Percentiles rank a stretch among this genome's conserved stretches.
Evolutionary conservation across 2,888 invertebrate genomes (phyloP).

Genomic region (Mesorhabditis spiculigera): DNA sequence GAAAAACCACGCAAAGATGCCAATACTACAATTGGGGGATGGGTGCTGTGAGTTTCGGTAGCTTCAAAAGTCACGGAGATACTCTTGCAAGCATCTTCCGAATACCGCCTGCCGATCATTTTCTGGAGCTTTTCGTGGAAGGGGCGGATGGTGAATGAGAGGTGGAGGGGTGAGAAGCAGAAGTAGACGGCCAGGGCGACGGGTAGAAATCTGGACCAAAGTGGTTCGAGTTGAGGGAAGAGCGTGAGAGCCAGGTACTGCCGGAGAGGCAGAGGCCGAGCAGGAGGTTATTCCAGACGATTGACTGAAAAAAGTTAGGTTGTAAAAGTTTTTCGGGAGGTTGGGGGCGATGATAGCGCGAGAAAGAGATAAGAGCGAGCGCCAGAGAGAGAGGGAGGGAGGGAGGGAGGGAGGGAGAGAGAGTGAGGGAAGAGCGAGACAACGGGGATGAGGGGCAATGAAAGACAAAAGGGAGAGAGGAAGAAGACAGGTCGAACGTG

Average conservation of each 20-base stretch:
- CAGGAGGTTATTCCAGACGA: background rate
- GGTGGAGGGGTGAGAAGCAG: background rate
- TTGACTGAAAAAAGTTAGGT: slow-evolving; percentile 3
- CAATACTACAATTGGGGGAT: background rate
- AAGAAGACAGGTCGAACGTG: too few species aligned
- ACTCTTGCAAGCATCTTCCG: background rate
- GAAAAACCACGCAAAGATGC: too few species aligned
- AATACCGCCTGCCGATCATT: background rate
- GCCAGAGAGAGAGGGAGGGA: too few species aligned
- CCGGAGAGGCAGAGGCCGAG: background rate
- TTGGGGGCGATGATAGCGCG: too few species aligned
- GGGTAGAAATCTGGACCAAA: background rate
- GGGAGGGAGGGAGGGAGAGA: too few species aligned
- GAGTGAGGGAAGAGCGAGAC: too few species aligned
- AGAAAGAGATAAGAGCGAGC: too few species aligned
- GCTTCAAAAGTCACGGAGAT: background rate
- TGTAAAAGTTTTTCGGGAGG: too few species aligned
- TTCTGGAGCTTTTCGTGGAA: background rate
- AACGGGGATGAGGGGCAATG: too few species aligned
- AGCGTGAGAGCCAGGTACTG: background rate
- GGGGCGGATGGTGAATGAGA: background rate
- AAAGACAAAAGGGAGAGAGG: too few species aligned
- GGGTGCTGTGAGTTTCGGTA: background rate
- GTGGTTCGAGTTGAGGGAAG: background rate
- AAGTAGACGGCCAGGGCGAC: background rate